Conservation (phyloP, 2,113 vertebrate genomes). For the Burhinus oedicnemus region DNA sequence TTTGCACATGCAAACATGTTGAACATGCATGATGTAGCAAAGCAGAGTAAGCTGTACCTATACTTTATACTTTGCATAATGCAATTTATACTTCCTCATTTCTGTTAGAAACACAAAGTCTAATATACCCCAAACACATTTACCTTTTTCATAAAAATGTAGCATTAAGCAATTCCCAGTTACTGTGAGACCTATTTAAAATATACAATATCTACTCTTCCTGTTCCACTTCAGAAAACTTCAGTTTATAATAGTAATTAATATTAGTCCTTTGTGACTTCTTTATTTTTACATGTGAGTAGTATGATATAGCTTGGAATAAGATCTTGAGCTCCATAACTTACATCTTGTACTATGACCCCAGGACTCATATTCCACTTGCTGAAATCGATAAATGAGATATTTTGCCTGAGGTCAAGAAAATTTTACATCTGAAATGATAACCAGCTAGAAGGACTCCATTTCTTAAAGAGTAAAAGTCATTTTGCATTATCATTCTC, state of each 20-base stretch:
- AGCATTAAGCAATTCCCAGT: background rate
- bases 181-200: background rate
- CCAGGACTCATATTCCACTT: background rate
- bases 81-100: background rate
- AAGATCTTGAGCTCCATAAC: background rate
- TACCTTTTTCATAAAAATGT: background rate
- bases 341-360: background rate
- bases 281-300: background rate
- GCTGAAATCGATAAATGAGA: background rate
- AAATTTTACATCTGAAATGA: background rate
- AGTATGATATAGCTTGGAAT: background rate
- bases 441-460: background rate
- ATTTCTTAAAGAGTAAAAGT: conserved; percentile 15
- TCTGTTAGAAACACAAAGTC: background rate
- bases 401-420: background rate
- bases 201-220: background rate
- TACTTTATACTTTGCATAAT: background rate
- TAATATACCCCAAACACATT: background rate
- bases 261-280: background rate
- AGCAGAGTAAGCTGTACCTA: background rate
- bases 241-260: background rate
- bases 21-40: background rate
- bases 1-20: background rate
- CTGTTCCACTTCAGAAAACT: background rate
- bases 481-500: background rate